Conservation (phyloP, 2,113 vertebrate species). For the Menidia beryllina region DNA sequence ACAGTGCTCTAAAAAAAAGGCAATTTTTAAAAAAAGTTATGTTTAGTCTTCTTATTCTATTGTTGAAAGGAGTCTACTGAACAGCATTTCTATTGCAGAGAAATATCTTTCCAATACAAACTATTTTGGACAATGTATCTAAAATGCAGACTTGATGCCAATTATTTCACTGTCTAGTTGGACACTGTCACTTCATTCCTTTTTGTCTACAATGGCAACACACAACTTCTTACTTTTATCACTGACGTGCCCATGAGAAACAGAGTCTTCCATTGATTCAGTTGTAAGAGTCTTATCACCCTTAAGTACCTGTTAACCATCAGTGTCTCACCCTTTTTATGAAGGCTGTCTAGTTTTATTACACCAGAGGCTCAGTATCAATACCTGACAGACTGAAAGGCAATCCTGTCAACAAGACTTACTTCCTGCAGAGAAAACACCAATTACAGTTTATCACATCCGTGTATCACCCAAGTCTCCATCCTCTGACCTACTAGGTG, state of each 20-base stretch:
- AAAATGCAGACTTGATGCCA: too few species aligned
- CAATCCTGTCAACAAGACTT: conserved; percentile 35
- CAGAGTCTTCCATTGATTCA: conserved; percentile 4
- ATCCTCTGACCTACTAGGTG: neutral
- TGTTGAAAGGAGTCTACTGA: conserved; percentile 19
- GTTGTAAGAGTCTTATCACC: conserved; percentile 48
- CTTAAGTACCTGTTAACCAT: conserved; percentile 55
- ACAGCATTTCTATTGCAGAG: neutral
- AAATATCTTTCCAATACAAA: neutral
- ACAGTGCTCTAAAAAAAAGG: too few species aligned
- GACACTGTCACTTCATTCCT: neutral
- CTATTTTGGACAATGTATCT: neutral
- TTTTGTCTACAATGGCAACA: neutral
- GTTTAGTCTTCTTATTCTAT: conserved; percentile 20
- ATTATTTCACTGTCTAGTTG: neutral
- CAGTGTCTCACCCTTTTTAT: conserved; percentile 48
- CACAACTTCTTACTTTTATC: too few species aligned
- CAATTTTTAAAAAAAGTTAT: too few species aligned
- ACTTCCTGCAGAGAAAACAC: conserved; percentile 40
- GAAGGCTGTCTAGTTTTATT: conserved; percentile 40
- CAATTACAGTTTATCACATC: conserved; percentile 15
- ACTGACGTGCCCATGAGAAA: too few species aligned
- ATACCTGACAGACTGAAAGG: conserved; percentile 31
- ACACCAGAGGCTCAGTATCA: conserved; percentile 46
- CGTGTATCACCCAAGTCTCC: neutral